Evolutionary conservation across 2,113 vertebrate species (phyloP).

Genomic region (Rhipidura dahli): DNA sequence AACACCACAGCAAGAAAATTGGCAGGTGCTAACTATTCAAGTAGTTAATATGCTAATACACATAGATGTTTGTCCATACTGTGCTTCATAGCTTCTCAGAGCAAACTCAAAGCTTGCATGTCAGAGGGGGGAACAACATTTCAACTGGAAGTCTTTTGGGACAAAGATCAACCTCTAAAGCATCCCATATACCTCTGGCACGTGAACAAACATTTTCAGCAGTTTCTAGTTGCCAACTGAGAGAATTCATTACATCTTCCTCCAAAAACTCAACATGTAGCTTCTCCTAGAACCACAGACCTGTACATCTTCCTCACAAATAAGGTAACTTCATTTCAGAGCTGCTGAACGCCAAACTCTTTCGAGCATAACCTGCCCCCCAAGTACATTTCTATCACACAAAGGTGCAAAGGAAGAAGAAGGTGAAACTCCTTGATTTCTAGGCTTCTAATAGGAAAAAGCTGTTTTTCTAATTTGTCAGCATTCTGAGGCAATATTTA

Average conservation of each 20-base stretch:
- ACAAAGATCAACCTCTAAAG: background rate
- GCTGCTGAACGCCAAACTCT: background rate
- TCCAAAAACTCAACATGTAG: background rate
- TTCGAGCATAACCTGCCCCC: background rate
- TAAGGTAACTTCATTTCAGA: background rate
- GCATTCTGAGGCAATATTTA: background rate
- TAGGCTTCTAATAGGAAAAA: background rate
- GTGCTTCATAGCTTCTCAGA: background rate
- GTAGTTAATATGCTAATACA: background rate
- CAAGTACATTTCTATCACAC: background rate
- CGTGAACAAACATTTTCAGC: background rate
- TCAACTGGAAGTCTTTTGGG: background rate
- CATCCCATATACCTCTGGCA: conserved; percentile 3
- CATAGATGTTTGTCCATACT: background rate
- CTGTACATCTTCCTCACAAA: background rate
- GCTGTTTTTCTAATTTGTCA: background rate
- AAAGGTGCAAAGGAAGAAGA: background rate
- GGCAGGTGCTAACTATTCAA: background rate
- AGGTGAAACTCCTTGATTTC: background rate
- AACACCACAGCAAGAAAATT: background rate
- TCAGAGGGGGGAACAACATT: background rate
- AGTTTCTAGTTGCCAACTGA: background rate
- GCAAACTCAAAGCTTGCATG: background rate
- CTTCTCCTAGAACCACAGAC: background rate
- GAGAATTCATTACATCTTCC: background rate